Conservation (phyloP, 2,113 vertebrate species). For the Sapajus apella region DNA sequence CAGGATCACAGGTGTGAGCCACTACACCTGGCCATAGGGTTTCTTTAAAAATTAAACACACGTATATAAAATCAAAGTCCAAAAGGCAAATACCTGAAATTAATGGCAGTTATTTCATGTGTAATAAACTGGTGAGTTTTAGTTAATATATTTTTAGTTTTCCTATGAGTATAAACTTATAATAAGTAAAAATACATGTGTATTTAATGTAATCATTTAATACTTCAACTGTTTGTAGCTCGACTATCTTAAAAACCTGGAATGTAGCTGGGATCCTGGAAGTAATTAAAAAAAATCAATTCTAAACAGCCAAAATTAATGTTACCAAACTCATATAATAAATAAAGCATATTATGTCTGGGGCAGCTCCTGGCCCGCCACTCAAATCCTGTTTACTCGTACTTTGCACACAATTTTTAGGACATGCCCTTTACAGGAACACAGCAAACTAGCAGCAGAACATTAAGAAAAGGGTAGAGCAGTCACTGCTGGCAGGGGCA, state of each 20-base stretch:
- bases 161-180: constrained; percentile 13
- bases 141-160: constrained; percentile 11
- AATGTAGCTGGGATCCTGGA: constrained; percentile 41
- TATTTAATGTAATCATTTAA: constrained; percentile 16
- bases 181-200: constrained; percentile 51
- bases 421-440: neutral
- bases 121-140: constrained; percentile 30
- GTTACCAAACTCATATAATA: constrained; percentile 1
- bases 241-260: constrained; percentile 48
- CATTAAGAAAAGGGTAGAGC: neutral
- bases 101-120: constrained; percentile 32
- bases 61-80: constrained; percentile 44
- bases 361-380: neutral
- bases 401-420: neutral
- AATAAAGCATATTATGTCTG: neutral
- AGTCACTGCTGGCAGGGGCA: neutral
- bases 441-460: neutral
- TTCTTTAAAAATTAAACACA: constrained; percentile 13
- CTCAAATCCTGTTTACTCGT: neutral
- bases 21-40: neutral
- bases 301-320: constrained; percentile 29
- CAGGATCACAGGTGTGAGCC: neutral
- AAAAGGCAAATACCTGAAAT: constrained; percentile 39
- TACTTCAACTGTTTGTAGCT: constrained; percentile 40
- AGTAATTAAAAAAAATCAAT: constrained; percentile 41